These are phyloP conservation scores for Chalcosyrphus nemorum DNA, from an alignment of 2,888 invertebrate genomes.

Conservation along the genomic window DNA sequence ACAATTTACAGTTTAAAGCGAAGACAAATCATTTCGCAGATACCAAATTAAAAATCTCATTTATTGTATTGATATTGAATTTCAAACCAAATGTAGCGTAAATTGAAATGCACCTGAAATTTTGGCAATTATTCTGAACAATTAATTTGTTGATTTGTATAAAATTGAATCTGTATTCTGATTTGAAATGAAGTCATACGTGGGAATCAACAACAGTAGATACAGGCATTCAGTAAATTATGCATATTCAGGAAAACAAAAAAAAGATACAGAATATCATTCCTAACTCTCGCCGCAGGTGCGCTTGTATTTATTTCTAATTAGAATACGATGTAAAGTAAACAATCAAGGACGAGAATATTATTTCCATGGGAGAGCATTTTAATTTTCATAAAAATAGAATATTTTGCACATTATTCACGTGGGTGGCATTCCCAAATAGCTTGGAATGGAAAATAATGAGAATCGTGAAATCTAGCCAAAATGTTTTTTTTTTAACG, in stretches of 20 bases:
- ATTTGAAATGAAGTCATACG: not conserved
- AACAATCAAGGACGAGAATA: conserved; percentile 1
- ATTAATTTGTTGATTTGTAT: not conserved
- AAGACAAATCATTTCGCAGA: too few species aligned
- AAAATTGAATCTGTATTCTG: not conserved
- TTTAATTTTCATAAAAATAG: conserved; percentile 8
- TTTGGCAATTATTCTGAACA: too few species aligned
- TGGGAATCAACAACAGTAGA: not conserved
- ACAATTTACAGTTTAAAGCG: too few species aligned
- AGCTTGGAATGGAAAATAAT: not conserved
- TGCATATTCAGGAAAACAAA: not conserved
- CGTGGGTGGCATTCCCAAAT: not conserved
- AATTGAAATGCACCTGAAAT: too few species aligned
- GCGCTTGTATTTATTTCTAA: not conserved
- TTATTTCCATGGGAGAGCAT: not conserved
- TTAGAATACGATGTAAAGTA: conserved; percentile 19
- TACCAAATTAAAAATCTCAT: too few species aligned
- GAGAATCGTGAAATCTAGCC: not conserved
- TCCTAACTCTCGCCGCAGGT: not conserved
- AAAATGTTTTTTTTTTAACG: not conserved
- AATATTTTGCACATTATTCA: not conserved
- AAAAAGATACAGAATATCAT: not conserved
- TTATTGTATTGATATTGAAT: too few species aligned
- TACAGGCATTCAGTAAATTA: not conserved
- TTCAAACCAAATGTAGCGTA: too few species aligned